phyloP scores from a whole-genome alignment of 1,140 invertebrate species.

The Pseudomyrmex pallidus region DNA sequence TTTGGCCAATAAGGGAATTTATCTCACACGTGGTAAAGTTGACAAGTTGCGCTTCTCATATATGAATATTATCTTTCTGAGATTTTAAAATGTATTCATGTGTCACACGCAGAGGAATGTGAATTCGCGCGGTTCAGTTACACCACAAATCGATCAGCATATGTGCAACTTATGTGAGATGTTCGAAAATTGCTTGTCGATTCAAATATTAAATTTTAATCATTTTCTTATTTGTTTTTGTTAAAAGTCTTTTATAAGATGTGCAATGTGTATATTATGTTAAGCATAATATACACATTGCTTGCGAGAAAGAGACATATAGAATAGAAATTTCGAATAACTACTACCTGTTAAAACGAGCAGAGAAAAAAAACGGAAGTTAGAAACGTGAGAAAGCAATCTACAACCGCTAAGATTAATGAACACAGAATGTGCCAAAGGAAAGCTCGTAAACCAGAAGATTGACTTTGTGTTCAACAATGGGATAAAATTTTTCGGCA shows the following conservation, averaged over 20 bases:
- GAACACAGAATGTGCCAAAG: background rate
- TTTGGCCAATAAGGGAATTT: conserved; percentile 66
- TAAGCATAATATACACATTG: too few relatives aligned
- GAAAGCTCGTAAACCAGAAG: background rate
- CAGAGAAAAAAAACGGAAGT: background rate
- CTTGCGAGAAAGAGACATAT: too few relatives aligned
- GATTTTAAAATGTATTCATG: conserved; percentile 29
- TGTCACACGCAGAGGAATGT: background rate
- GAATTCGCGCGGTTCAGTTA: background rate
- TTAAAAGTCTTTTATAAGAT: too few relatives aligned
- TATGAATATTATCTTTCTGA: conserved; percentile 43
- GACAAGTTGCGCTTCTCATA: conserved; percentile 41
- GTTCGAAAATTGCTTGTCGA: background rate
- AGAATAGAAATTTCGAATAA: too few relatives aligned
- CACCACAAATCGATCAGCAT: conserved; percentile 22
- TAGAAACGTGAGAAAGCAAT: background rate
- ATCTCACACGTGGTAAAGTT: conserved; percentile 46
- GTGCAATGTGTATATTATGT: too few relatives aligned
- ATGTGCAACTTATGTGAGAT: background rate
- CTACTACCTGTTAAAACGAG: too few relatives aligned
- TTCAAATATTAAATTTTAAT: too few relatives aligned
- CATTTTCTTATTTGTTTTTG: too few relatives aligned
- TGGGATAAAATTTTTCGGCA: background rate
- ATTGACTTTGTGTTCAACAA: background rate
- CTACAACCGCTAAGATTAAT: too few relatives aligned